phyloP scores from a whole-genome alignment of 2,888 invertebrate species.

The Plemyria rubiginata region DNA sequence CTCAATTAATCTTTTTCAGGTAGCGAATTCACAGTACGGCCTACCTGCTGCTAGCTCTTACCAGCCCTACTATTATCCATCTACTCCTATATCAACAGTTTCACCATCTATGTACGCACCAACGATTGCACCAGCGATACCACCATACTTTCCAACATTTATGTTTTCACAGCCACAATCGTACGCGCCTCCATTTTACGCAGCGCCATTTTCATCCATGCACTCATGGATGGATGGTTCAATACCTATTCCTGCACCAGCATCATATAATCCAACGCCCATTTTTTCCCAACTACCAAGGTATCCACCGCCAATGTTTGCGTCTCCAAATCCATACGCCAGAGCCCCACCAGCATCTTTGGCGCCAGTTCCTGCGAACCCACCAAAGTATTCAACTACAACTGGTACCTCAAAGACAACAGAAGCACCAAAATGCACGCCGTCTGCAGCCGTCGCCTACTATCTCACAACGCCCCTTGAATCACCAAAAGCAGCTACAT shows the following conservation, averaged over 20 bases:
- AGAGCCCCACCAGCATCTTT: conserved; percentile 1
- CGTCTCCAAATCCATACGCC: conserved; percentile 2
- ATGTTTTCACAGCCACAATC: conserved; percentile 8
- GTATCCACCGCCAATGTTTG: conserved; percentile 12
- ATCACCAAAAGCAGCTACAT: conserved; percentile 43
- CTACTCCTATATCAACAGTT: conserved; percentile 1
- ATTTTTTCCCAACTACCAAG: not conserved
- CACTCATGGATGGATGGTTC: not conserved
- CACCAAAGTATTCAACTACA: conserved; percentile 9
- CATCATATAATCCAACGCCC: not conserved
- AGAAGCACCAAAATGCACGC: conserved; percentile 42
- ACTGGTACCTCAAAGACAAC: not conserved
- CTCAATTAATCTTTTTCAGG: conserved; percentile 25
- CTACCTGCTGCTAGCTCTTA: conserved; percentile 17
- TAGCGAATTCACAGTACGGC: conserved; percentile 28
- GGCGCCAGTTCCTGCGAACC: not conserved
- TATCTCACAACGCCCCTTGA: conserved; percentile 44
- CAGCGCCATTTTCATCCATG: not conserved
- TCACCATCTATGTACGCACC: conserved; percentile 3
- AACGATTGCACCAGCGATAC: not conserved
- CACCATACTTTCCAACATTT: not conserved
- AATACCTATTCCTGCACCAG: not conserved
- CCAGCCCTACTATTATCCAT: conserved; percentile 24
- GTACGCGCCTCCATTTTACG: not conserved
- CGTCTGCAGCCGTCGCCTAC: conserved; percentile 48